Evolutionary conservation across 2,888 invertebrate species (phyloP).

Genomic region (Callimorpha dominula): DNA sequence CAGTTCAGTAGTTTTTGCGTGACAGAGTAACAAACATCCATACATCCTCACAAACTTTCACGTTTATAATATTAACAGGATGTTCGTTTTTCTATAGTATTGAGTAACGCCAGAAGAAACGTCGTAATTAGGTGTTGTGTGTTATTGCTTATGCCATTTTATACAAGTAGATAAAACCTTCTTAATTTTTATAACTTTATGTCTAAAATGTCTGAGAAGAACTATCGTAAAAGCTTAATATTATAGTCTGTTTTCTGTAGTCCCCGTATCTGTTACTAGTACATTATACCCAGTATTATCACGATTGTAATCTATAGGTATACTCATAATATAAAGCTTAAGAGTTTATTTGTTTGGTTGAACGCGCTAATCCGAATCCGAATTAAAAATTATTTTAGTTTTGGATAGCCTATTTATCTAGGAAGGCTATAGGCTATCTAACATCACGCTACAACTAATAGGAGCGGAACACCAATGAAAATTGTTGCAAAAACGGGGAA

Average conservation of each 20-base stretch:
- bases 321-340: too few relatives aligned
- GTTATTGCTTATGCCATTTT: slow-evolving; percentile 38
- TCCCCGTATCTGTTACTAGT: neutral
- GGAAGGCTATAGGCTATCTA: too few relatives aligned
- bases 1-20: too few relatives aligned
- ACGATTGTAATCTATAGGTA: neutral
- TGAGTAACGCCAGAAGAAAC: slow-evolving; percentile 42
- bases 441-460: too few relatives aligned
- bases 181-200: slow-evolving; percentile 14
- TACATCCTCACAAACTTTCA: too few relatives aligned
- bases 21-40: too few relatives aligned
- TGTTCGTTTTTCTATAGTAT: slow-evolving; percentile 41
- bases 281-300: neutral
- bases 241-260: neutral
- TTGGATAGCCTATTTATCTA: too few relatives aligned
- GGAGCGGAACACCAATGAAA: too few relatives aligned
- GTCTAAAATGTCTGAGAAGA: neutral
- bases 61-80: slow-evolving; percentile 9
- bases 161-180: slow-evolving; percentile 35
- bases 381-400: too few relatives aligned
- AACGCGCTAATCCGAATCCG: too few relatives aligned
- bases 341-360: too few relatives aligned
- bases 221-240: neutral
- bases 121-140: slow-evolving; percentile 33
- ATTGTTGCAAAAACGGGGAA: too few relatives aligned